Base-by-base conservation (phyloP, 1,140 invertebrate species). In the Zaprionus africanus region DNA sequence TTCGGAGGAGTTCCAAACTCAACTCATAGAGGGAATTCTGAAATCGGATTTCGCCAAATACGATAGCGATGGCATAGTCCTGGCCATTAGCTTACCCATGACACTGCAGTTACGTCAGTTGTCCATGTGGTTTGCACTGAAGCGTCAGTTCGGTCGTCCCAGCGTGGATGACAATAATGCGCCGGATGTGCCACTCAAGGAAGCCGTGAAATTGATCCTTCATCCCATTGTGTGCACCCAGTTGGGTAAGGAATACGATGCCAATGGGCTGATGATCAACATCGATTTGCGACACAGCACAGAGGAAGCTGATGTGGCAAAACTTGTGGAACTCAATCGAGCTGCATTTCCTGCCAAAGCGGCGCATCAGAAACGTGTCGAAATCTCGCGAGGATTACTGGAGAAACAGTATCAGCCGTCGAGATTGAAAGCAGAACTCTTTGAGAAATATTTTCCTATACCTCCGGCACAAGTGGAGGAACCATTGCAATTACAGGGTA, bases 311-410 rank as follows among this genome's bases (percentile, higher is more conserved):
- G 82, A 86, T 22, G 67, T 93, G 7, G 67, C 77, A 1, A 83
- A 91, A 60, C 54, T 92, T 19, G 71, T 54, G 6, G 76, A 81
- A 6, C 38, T 90, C 1, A 76, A 90, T 36, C 54, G 61, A 2
- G 73, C 53, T 5, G 84, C 78, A 13, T 90, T 87, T 86, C 79
- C 81, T 28, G 57, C 41, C 9, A 79, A 85, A 9, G 62, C 60
- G 13, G 67, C 56, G 0, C 69, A 87, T 36, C 73, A 83, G 24
- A 88, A 79, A 49, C 75, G 91, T 12, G 87, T 93, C 26, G 85
- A 91, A 62, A 94, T 93, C 62, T 95, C 94, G 19, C 92, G 94
- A 13, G 95, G 94, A 68, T 90, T 88, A 61, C 93, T 95, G 6
- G 94, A 95, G 54, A 93, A 92, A 69, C 80, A 94, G 34, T 92